Base-by-base conservation (phyloP, 2,113 vertebrate species). In the Onychostruthus taczanowskii region DNA sequence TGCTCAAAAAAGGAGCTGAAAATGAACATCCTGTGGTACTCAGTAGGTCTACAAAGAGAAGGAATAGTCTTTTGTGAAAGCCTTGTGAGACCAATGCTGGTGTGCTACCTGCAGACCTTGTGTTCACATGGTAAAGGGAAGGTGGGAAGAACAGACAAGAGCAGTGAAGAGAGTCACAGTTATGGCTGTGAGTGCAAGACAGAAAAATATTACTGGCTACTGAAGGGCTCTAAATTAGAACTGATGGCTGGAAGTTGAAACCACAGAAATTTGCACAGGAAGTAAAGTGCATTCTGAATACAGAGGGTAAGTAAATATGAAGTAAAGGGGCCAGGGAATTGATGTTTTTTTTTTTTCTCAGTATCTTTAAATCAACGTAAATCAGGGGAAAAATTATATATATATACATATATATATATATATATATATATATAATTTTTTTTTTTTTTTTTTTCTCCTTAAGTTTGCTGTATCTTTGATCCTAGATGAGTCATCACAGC, bases 161-260 rank as follows among this genome's bases (percentile, higher is more conserved):
- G 37, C 26, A 67, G 37, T 30, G 26, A 81, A 77, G 41, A 58
- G 15, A 53, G n/a, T 18, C 55, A 46, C 23, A 66, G 62, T 27
- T 55, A 59, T 10, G 27, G 11, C 6, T 84, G 46, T n/a, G 3
- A 43, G 6, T 24, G 56, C 0, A 0, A 66, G 22, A 56, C 1
- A 2, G 16, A 70, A 85, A 70, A 63, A 79, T 39, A 24, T 7
- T 49, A 30, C 18, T 41, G 58, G 27, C 58, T 56, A 4, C 30
- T 39, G 37, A 52, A 27, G 17, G 26, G 16, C 20, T 87, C 72
- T 64, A 56, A 64, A 16, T 12, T 67, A 79, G 33, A 39, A 9
- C 17, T 58, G 55, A 27, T 74, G 33, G 9, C 70, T 94, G 76
- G 21, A 86, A 77, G 23, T 7, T 39, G 52, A 67, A 93, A 37